A percentile compares a stretch with the other conserved stretches of the same genome.
phyloP scores from a whole-genome alignment of 1,140 invertebrate species.

The Drosophila bocqueti region DNA sequence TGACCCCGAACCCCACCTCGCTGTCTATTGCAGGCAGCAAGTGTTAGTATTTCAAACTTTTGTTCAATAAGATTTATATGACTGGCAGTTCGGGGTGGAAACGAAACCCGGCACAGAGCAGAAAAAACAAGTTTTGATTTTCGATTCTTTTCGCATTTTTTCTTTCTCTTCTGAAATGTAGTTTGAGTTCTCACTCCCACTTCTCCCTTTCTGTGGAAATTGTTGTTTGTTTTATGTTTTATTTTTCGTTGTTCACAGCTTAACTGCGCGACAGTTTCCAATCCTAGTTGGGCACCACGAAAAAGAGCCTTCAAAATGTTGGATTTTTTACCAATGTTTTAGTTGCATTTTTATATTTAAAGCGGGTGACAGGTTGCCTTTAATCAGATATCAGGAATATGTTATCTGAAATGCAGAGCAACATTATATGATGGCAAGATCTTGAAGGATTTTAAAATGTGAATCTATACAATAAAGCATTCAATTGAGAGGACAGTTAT shows the following conservation, averaged over 20 bases:
- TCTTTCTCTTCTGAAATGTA: neutral
- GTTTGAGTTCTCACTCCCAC: conserved; percentile 3
- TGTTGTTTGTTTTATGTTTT: conserved; percentile 1
- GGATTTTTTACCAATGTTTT: neutral
- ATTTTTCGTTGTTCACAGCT: conserved; percentile 25
- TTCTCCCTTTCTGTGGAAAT: neutral
- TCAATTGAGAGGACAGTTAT: neutral
- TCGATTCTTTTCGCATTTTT: conserved; percentile 31
- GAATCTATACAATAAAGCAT: neutral
- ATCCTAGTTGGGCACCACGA: conserved; percentile 8
- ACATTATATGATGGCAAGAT: no score
- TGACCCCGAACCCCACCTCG: conserved; percentile 9
- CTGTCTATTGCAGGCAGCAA: conserved; percentile 36
- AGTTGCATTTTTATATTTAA: neutral
- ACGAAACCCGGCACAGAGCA: conserved; percentile 24
- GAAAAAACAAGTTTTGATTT: conserved; percentile 60
- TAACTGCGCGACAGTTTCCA: conserved; percentile 33
- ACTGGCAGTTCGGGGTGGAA: conserved; percentile 64
- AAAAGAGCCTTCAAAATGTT: conserved; percentile 12
- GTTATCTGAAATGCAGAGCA: neutral
- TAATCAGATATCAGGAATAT: neutral
- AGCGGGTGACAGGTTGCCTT: neutral
- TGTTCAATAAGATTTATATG: conserved; percentile 73
- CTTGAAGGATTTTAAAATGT: neutral
- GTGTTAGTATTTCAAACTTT: conserved; percentile 75